These are phyloP conservation scores for Globodera rostochiensis DNA, from an alignment of 1,140 invertebrate genomes.

Conservation along the genomic window DNA sequence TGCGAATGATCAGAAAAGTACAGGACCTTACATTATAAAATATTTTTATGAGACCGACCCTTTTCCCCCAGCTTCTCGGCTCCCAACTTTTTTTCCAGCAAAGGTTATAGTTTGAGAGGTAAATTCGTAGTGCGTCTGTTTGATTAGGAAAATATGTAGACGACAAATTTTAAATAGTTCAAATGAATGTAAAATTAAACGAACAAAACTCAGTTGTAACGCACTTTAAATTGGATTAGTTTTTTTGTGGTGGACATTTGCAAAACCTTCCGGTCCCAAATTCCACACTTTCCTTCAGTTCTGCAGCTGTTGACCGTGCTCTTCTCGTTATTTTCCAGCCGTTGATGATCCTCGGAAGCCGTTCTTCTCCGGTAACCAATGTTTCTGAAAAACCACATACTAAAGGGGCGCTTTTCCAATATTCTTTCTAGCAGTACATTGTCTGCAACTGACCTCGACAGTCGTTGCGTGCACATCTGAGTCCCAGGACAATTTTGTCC, in stretches of 20 bases:
- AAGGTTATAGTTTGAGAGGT: too few species aligned
- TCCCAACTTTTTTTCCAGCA: too few species aligned
- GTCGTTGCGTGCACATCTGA: conserved; percentile 24
- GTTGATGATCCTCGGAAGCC: conserved; percentile 16
- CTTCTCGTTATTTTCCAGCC: conserved; percentile 30
- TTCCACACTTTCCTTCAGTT: background rate
- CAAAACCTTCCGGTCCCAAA: background rate
- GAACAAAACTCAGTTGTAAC: too few species aligned
- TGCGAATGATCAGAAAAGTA: too few species aligned
- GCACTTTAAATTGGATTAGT: background rate
- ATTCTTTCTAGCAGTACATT: conserved; percentile 5
- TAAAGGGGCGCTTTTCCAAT: too few species aligned
- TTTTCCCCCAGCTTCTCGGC: too few species aligned
- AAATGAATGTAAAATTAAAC: too few species aligned
- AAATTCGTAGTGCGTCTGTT: too few species aligned
- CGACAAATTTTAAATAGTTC: too few species aligned
- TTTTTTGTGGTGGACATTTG: background rate
- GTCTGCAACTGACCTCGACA: conserved; percentile 15
- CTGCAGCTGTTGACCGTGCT: background rate
- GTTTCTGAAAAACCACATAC: conserved; percentile 5
- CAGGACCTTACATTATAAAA: too few species aligned
- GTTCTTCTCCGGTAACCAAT: background rate
- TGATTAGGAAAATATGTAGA: too few species aligned
- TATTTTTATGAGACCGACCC: too few species aligned
- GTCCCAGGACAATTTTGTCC: conserved; percentile 24